A percentile compares a stretch with the other conserved stretches of the same genome.
phyloP scores from a whole-genome alignment of 2,113 vertebrate species.

The Psophia crepitans region DNA sequence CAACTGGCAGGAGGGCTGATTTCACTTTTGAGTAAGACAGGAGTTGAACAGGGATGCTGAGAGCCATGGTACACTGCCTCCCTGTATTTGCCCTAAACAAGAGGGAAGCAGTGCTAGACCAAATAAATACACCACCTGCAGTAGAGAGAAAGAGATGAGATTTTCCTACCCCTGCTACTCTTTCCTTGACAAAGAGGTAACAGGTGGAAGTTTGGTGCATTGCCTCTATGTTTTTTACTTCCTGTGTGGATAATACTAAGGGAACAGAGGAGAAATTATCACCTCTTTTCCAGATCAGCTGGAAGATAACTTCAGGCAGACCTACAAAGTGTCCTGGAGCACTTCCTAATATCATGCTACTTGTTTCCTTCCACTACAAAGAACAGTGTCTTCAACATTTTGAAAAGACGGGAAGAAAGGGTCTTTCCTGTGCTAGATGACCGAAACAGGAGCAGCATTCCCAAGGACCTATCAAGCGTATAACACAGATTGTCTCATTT shows the following conservation, averaged over 20 bases:
- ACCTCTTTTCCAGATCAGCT: background rate
- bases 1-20: background rate
- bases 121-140: background rate
- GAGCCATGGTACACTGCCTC: background rate
- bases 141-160: background rate
- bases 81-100: background rate
- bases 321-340: background rate
- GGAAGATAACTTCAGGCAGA: background rate
- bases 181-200: background rate
- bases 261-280: background rate
- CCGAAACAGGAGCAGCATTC: background rate
- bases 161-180: background rate
- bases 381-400: background rate
- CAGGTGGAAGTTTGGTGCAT: accelerated
- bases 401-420: background rate
- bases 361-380: background rate
- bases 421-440: background rate
- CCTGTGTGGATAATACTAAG: background rate
- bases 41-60: background rate
- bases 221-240: background rate
- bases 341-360: background rate
- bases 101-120: background rate
- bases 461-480: background rate
- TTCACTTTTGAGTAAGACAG: background rate
- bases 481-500: background rate